These are phyloP conservation scores for Caradrina kadenii DNA, from an alignment of 2,888 invertebrate genomes.

Conservation along the genomic window DNA sequence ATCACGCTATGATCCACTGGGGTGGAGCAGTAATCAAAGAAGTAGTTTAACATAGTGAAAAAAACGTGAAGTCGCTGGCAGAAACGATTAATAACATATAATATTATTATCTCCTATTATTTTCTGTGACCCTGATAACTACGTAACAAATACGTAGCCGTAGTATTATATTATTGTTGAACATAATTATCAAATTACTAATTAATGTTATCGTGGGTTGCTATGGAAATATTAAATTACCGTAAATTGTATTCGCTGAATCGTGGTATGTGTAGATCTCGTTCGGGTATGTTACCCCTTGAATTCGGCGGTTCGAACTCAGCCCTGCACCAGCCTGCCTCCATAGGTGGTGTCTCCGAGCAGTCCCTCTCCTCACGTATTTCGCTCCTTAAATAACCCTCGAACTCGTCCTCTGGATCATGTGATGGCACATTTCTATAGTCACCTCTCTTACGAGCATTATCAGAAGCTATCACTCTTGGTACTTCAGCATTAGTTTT, in stretches of 20 bases:
- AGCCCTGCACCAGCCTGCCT: slow-evolving; percentile 78
- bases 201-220: slow-evolving; percentile 19
- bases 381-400: slow-evolving; percentile 81
- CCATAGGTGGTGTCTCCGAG: slow-evolving; percentile 77
- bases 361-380: slow-evolving; percentile 73
- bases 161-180: not conserved
- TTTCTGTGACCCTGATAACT: slow-evolving; percentile 8
- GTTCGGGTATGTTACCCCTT: slow-evolving; percentile 77
- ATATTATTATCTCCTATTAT: slow-evolving; percentile 34
- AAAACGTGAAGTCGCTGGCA: no score
- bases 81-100: no score
- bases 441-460: slow-evolving; percentile 91
- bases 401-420: slow-evolving; percentile 92
- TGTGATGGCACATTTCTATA: slow-evolving; percentile 94
- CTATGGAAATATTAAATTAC: slow-evolving; percentile 75
- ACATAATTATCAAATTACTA: not conserved
- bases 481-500: slow-evolving; percentile 82
- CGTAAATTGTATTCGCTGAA: slow-evolving; percentile 91
- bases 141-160: slow-evolving; percentile 5
- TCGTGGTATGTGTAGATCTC: slow-evolving; percentile 92
- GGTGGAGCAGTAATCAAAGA: no score
- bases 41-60: no score
- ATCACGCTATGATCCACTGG: no score
- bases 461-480: slow-evolving; percentile 78
- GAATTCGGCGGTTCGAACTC: slow-evolving; percentile 75